phyloP scores from a whole-genome alignment of 2,888 invertebrate genomes.

The Apamea crenata region DNA sequence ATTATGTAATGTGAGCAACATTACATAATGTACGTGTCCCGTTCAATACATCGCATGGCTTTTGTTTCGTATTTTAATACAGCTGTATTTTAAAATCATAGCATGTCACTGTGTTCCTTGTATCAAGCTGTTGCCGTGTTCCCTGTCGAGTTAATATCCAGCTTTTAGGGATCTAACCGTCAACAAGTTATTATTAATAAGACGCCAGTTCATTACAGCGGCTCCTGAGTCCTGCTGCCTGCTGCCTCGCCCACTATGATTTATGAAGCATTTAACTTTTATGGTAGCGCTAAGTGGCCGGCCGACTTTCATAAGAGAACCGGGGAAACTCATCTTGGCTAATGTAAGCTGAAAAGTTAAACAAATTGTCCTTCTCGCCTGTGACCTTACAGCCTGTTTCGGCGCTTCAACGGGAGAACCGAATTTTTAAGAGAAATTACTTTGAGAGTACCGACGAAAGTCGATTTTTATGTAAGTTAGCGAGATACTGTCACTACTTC shows the following conservation, averaged over 20 bases:
- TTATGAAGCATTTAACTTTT: constrained; percentile 88
- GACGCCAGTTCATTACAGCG: constrained; percentile 81
- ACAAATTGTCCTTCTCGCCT: constrained; percentile 79
- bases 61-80: constrained; percentile 13
- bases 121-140: constrained; percentile 64
- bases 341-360: constrained; percentile 86
- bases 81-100: constrained; percentile 67
- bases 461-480: constrained; percentile 52
- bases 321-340: constrained; percentile 82
- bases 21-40: background rate
- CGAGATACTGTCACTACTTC: constrained; percentile 35
- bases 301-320: constrained; percentile 81
- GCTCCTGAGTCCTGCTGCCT: constrained; percentile 67
- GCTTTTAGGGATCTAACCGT: constrained; percentile 70
- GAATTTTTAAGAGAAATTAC: constrained; percentile 56
- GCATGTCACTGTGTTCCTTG: constrained; percentile 75
- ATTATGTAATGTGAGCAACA: constrained; percentile 1
- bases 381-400: constrained; percentile 65
- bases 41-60: background rate
- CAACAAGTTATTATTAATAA: constrained; percentile 81
- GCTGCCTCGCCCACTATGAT: constrained; percentile 82
- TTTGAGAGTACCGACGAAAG: constrained; percentile 32
- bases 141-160: constrained; percentile 59
- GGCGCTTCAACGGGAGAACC: constrained; percentile 38
- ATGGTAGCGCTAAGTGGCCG: constrained; percentile 87